Base-by-base conservation (phyloP, 2,888 invertebrate genomes). In the Sicus ferrugineus region DNA sequence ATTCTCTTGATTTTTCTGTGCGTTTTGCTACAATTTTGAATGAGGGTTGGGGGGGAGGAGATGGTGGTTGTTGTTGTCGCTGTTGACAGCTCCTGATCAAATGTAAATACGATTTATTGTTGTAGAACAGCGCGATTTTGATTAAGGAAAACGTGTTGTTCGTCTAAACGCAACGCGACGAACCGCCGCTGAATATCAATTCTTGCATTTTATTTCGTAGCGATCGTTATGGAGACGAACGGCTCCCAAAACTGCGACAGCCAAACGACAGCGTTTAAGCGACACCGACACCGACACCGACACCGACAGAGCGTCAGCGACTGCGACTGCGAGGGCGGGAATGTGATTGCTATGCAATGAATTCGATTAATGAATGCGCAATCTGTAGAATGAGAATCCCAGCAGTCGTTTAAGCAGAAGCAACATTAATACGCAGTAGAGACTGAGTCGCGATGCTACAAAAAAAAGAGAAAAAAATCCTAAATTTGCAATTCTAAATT, bases 11-110 rank as follows among this genome's bases (percentile, higher is more conserved):
- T 56, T n/a, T 19, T 4, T 46, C 11, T 52, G n/a, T 14, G 6
- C 23, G 28, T 46, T 62, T 59, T 42, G 38, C 42, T 61, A 42
- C 38, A 62, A 11, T 62, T 62, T 46, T 46, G 7, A n/a, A 42
- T 46, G 2, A 31, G 42, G 7, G 26, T 23, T 64, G 52, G n/a
- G n/a, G n/a, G n/a, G n/a, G n/a, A n/a, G n/a, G n/a, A n/a, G n/a
- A n/a, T 52, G 48, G 63, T 28, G 28, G 31, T 31, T 56, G 1
- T 56, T 58, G 38, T 62, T 42, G 46, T 62, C 16, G 23, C n/a
- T 62, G 42, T n/a, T 62, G 26, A 14, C 46, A 26, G 21, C 42
- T 61, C 42, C 21, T n/a, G 16, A 42, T 42, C n/a, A 42, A n/a
- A 7, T 42, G 42, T 42, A n/a, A 42, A 42, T n/a, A n/a, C 42